phyloP scores from a whole-genome alignment of 1,140 invertebrate species.

The Araneus ventricosus region DNA sequence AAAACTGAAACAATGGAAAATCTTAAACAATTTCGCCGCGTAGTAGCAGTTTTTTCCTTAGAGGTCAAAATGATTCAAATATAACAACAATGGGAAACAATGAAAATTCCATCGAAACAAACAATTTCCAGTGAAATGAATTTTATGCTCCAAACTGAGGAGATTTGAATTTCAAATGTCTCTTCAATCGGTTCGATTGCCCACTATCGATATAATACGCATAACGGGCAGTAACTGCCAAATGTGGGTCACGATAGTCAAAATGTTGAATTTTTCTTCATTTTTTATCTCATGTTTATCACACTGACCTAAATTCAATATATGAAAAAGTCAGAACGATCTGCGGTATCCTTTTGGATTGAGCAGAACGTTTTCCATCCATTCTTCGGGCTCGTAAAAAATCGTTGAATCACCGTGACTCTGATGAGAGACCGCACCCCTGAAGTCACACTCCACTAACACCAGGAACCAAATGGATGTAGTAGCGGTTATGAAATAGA shows the following conservation, averaged over 20 bases:
- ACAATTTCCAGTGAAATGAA: conserved; percentile 46
- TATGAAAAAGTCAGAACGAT: conserved; percentile 7
- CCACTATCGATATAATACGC: conserved; percentile 1
- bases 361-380: conserved; percentile 4
- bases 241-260: conserved; percentile 30
- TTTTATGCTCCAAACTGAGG: background rate
- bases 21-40: background rate
- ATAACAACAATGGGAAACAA: conserved; percentile 26
- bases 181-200: conserved; percentile 13
- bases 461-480: conserved; percentile 36
- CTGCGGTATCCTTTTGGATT: conserved; percentile 35
- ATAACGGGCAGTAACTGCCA: conserved; percentile 19
- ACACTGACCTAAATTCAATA: conserved; percentile 45
- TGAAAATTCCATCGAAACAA: conserved; percentile 15
- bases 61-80: conserved; percentile 36
- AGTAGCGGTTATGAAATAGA: background rate
- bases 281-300: conserved; percentile 27
- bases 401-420: conserved; percentile 42
- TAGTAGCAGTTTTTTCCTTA: background rate
- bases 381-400: conserved; percentile 40
- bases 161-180: conserved; percentile 33
- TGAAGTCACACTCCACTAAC: conserved; percentile 32
- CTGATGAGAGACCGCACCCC: conserved; percentile 27
- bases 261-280: background rate
- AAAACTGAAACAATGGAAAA: background rate